Conservation (phyloP, 2,797 vertebrate species). For the Scomberomorus guttatus region DNA sequence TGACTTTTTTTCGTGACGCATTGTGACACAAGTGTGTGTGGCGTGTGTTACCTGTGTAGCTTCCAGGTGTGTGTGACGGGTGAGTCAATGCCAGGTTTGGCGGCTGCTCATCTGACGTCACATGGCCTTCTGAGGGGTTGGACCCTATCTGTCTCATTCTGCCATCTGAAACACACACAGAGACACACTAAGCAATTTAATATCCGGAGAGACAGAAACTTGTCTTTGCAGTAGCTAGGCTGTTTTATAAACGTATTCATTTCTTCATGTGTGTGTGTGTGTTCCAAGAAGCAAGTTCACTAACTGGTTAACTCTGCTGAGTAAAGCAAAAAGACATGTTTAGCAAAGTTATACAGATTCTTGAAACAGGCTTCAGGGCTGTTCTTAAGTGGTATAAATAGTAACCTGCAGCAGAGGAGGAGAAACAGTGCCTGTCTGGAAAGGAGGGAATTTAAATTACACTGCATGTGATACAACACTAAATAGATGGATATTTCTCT, state of each 20-base stretch:
- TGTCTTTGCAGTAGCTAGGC: not conserved
- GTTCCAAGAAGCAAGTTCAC: not conserved
- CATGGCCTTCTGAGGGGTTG: constrained; percentile 77
- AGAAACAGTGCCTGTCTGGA: constrained; percentile 3
- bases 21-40: not conserved
- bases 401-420: constrained; percentile 5
- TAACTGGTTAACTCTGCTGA: not conserved
- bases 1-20: not conserved
- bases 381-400: not conserved
- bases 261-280: not conserved
- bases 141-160: constrained; percentile 83
- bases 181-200: not conserved
- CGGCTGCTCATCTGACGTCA: constrained; percentile 82
- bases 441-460: constrained; percentile 10
- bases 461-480: not conserved
- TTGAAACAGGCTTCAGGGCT: not conserved
- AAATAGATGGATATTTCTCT: not conserved
- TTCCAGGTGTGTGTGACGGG: constrained; percentile 64
- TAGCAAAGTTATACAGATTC: not conserved
- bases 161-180: constrained; percentile 81
- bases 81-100: constrained; percentile 68
- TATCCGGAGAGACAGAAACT: constrained; percentile 11
- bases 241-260: not conserved
- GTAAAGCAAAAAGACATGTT: constrained; percentile 4
- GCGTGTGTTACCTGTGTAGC: constrained; percentile 83